A percentile compares a stretch with the other conserved stretches of the same genome.
These are phyloP conservation scores for Embidobia sp. DNA, from an alignment of 2,888 invertebrate genomes.

Conservation along the genomic window DNA sequence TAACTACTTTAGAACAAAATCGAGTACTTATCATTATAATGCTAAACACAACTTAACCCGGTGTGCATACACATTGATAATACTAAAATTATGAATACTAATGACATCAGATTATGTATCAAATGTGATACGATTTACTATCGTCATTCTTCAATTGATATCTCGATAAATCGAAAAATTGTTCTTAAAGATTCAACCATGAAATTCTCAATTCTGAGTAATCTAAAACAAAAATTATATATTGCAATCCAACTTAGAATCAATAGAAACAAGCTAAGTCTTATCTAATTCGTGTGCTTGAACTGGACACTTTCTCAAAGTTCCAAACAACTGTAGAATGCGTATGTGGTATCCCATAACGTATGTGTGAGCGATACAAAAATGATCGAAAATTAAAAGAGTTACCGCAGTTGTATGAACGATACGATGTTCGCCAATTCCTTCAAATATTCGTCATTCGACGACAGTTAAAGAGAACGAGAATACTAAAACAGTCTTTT, in stretches of 20 bases:
- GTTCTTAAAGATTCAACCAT: too few species aligned
- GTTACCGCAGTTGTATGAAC: background rate
- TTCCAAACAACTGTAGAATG: background rate
- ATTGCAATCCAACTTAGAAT: too few species aligned
- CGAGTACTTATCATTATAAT: background rate
- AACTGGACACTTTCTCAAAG: background rate
- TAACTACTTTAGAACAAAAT: constrained; percentile 1
- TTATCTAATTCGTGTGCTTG: background rate
- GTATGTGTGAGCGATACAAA: background rate
- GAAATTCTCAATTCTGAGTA: too few species aligned
- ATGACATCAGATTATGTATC: too few species aligned
- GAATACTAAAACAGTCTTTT: too few species aligned
- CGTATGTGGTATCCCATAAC: background rate
- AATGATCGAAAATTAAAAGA: background rate
- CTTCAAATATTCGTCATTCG: background rate
- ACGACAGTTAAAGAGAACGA: too few species aligned
- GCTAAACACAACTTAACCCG: background rate
- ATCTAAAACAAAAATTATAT: too few species aligned
- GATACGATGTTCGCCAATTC: background rate
- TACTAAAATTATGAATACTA: constrained; percentile 2
- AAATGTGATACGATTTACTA: too few species aligned
- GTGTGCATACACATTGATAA: background rate
- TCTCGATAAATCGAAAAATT: too few species aligned
- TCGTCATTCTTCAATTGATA: too few species aligned
- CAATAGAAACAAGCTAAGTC: too few species aligned